These are phyloP conservation scores for Eurystomus glaucurus DNA, from an alignment of 2,797 vertebrate species.

Conservation along the genomic window DNA sequence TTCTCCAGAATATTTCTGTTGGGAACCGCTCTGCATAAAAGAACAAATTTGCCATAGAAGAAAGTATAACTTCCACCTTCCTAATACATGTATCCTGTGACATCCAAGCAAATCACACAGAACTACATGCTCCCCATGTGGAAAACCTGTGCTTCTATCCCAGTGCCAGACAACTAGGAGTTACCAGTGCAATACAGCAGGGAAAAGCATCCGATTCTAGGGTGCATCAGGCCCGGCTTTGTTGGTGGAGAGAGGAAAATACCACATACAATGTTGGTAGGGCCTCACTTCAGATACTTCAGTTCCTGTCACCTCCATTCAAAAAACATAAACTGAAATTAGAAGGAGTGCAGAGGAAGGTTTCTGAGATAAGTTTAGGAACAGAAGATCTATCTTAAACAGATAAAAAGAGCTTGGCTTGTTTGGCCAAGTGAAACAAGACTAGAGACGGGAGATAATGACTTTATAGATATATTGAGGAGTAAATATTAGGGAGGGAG, in stretches of 20 bases:
- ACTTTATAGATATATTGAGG: neutral
- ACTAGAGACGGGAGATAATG: neutral
- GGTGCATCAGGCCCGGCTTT: neutral
- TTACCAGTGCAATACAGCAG: neutral
- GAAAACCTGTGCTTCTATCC: neutral
- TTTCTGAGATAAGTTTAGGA: neutral
- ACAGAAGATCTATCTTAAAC: neutral
- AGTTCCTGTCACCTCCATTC: neutral
- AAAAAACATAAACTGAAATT: neutral
- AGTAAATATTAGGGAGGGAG: neutral
- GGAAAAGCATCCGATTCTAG: neutral
- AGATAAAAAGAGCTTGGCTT: neutral
- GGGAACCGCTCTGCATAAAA: slow-evolving; percentile 11
- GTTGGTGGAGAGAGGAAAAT: neutral
- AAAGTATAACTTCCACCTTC: slow-evolving; percentile 27
- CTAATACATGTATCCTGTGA: neutral
- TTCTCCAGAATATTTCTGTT: neutral
- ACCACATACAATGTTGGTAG: neutral
- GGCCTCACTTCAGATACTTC: rapidly evolving
- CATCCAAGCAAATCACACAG: neutral
- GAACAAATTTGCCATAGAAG: neutral
- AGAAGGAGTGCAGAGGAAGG: neutral
- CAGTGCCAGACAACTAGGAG: neutral
- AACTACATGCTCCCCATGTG: neutral
- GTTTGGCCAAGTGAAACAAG: neutral